Evolutionary conservation across 2,797 vertebrate genomes (phyloP).

Genomic region (Yasuhikotakia modesta): DNA sequence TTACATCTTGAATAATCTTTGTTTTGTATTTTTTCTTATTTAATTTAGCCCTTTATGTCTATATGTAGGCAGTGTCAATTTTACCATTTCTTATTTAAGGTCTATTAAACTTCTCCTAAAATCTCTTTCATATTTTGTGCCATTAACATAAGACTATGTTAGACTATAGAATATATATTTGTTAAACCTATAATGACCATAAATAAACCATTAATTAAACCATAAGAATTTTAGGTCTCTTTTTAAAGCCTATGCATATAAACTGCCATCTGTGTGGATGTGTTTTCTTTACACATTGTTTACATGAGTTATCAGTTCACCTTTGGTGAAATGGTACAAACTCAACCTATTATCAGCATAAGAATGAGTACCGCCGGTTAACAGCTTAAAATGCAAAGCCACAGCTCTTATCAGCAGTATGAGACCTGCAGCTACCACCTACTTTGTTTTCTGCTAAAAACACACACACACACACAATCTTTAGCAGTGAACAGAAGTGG

Average conservation of each 20-base stretch:
- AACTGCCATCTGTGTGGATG: not conserved
- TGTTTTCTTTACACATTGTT: not conserved
- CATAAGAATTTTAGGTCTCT: no score
- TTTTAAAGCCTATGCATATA: not conserved
- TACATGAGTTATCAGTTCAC: not conserved
- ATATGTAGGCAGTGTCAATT: no score
- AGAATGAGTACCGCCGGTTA: not conserved
- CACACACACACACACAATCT: constrained; percentile 8
- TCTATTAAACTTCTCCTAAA: no score
- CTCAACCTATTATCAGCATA: constrained; percentile 6
- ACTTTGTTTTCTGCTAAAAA: not conserved
- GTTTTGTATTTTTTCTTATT: no score
- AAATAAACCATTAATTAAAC: no score
- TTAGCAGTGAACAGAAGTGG: constrained; percentile 26
- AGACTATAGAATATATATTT: no score
- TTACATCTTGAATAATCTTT: not conserved
- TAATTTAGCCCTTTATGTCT: no score
- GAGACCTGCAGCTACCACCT: not conserved
- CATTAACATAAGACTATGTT: no score
- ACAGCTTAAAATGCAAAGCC: not conserved
- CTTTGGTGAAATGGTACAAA: not conserved
- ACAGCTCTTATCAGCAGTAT: not conserved
- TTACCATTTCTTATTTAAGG: no score
- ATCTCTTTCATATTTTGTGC: no score
- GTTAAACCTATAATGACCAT: no score